Evolutionary conservation across 2,113 vertebrate genomes (phyloP), one percentile per base, ranked within the genome.

Genomic region (Oreocharis arfaki): DNA sequence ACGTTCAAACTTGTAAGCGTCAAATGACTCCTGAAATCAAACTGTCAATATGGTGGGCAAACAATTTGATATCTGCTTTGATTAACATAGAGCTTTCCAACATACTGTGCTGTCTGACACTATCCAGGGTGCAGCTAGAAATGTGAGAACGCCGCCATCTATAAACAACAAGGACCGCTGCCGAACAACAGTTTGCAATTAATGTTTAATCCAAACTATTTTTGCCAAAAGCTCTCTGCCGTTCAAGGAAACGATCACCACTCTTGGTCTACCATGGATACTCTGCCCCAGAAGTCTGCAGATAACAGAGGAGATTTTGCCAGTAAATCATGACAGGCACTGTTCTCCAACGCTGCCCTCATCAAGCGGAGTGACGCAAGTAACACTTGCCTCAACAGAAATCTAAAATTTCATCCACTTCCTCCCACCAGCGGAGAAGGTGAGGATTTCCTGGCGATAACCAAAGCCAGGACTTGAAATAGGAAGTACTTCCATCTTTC

Each of bases 61-160:
- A 94, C 85, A 75, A 93, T 84, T 81, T 81, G 83, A 23, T 92
- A 88, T 86, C 53, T 92, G 87, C 88, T 90, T 93, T 87, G 75
- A 96, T 95, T 84, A 93, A 92, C 76, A 71, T 4, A 70, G 78
- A 94, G 77, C 65, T 80, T 87, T 68, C 73, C 85, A 95, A 95
- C 92, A 94, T 79, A 64, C 83, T 90, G 96, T 79, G 88, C 88
- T 64, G 95, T 95, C 93, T 96, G 76, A 95, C 94, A 92, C 90
- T 21, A 60, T 20, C n/a, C 9, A 9, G 64, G 77, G 85, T 28
- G 22, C 73, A 88, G 61, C 77, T 60, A 94, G 85, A 75, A 90
- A 84, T n/a, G 85, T 81, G 96, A 93, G 78, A 96, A 94, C 30
- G 1, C 69, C 77, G 6, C 76, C 30, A 37, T 75, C 68, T 67